Conservation (phyloP, 2,888 invertebrate genomes). For the Phania funesta region DNA sequence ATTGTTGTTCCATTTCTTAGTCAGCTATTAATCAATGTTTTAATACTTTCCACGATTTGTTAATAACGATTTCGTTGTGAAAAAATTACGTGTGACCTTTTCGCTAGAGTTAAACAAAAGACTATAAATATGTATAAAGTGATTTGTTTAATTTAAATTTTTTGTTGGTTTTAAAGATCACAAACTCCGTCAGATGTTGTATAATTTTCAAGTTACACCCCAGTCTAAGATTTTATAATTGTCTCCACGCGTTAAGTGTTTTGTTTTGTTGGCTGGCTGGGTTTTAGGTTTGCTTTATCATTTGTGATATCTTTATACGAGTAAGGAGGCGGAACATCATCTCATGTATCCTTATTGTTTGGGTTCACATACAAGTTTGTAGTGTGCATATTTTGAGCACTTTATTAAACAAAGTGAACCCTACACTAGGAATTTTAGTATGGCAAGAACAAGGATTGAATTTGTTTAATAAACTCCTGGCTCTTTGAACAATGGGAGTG, state of each 20-base stretch:
- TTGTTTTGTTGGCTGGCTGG: neutral
- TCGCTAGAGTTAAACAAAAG: slow-evolving; percentile 4
- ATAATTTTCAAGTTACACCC: slow-evolving; percentile 47
- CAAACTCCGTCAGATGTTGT: slow-evolving; percentile 40
- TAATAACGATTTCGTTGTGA: neutral
- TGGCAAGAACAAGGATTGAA: neutral
- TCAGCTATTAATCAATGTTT: slow-evolving; percentile 39
- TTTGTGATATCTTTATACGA: slow-evolving; percentile 59
- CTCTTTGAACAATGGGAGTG: slow-evolving; percentile 23
- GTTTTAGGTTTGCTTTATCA: slow-evolving; percentile 44
- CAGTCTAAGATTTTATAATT: slow-evolving; percentile 39
- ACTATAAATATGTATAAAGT: slow-evolving; percentile 35
- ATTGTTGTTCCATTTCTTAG: slow-evolving; percentile 35
- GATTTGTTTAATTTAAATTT: neutral
- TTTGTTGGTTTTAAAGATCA: slow-evolving; percentile 12
- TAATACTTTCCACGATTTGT: slow-evolving; percentile 30
- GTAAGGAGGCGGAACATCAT: slow-evolving; percentile 52
- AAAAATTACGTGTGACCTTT: slow-evolving; percentile 29
- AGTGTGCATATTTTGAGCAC: neutral
- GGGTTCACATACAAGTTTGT: neutral
- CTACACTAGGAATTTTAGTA: slow-evolving; percentile 4
- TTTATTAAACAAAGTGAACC: slow-evolving; percentile 18
- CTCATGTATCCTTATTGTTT: slow-evolving; percentile 46
- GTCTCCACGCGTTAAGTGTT: slow-evolving; percentile 47
- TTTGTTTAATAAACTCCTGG: slow-evolving; percentile 17